A percentile compares a stretch with the other conserved stretches of the same genome.
These are phyloP conservation scores for Acrocephalus arundinaceus DNA, from an alignment of 2,113 vertebrate species.

Conservation along the genomic window DNA sequence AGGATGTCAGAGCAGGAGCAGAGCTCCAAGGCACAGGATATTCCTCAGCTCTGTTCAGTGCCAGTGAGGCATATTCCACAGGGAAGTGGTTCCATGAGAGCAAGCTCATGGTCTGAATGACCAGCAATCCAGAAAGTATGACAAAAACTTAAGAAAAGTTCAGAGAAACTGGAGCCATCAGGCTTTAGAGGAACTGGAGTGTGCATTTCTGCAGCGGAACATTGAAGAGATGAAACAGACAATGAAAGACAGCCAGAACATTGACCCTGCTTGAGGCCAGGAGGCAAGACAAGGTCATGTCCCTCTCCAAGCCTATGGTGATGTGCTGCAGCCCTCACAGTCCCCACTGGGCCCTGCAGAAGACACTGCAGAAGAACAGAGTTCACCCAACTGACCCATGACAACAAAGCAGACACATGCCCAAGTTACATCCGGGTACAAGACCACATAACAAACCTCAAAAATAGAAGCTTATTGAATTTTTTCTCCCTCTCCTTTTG, in stretches of 20 bases:
- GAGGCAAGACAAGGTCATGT: not conserved
- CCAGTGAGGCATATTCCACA: rapidly evolving
- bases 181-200: not conserved
- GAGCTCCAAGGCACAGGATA: not conserved
- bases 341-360: not conserved
- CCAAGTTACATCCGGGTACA: not conserved
- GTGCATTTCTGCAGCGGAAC: not conserved
- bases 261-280: not conserved
- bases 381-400: not conserved
- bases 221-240: not conserved
- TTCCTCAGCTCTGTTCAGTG: not conserved
- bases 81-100: not conserved
- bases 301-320: not conserved
- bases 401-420: not conserved
- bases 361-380: not conserved
- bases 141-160: not conserved
- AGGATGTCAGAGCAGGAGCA: not conserved
- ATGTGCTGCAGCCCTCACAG: not conserved
- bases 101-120: not conserved
- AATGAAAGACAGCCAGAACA: not conserved
- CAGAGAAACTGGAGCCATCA: not conserved
- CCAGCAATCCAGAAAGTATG: not conserved
- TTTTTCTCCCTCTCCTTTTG: not conserved
- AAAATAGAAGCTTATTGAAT: not conserved
- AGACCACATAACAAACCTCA: not conserved